Evolutionary conservation across 2,888 invertebrate species (phyloP).

Genomic region (Ophioninae sp.): DNA sequence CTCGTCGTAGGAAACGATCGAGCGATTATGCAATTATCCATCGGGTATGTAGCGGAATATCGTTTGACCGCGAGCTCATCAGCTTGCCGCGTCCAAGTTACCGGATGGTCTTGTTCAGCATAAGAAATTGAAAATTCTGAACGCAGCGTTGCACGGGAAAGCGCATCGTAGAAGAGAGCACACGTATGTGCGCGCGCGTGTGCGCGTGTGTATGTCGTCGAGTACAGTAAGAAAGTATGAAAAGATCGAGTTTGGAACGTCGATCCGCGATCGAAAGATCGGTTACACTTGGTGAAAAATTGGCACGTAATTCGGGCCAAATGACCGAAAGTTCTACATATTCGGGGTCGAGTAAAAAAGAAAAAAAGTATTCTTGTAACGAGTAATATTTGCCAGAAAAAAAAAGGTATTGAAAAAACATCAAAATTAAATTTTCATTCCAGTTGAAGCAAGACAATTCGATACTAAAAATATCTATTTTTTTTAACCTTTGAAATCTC

Average conservation of each 20-base stretch:
- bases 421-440: slow-evolving; percentile 1
- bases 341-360: not conserved
- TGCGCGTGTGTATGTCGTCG: no score
- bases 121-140: not conserved
- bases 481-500: no score
- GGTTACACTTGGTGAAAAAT: slow-evolving; percentile 49
- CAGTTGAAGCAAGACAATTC: no score
- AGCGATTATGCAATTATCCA: slow-evolving; percentile 19
- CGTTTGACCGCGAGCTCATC: slow-evolving; percentile 29
- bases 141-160: not conserved
- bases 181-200: not conserved
- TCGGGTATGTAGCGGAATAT: slow-evolving; percentile 34
- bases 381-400: not conserved
- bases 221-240: slow-evolving; percentile 15
- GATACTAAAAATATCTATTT: no score
- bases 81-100: slow-evolving; percentile 10
- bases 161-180: not conserved
- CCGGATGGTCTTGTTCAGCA: not conserved
- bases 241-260: slow-evolving; percentile 18
- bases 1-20: slow-evolving; percentile 35
- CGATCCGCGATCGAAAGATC: slow-evolving; percentile 29
- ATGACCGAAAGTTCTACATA: slow-evolving; percentile 18
- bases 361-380: no score
- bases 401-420: not conserved
- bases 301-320: slow-evolving; percentile 51